Evolutionary conservation across 1,140 invertebrate genomes (phyloP).

Genomic region (Aphaenogaster floridana): DNA sequence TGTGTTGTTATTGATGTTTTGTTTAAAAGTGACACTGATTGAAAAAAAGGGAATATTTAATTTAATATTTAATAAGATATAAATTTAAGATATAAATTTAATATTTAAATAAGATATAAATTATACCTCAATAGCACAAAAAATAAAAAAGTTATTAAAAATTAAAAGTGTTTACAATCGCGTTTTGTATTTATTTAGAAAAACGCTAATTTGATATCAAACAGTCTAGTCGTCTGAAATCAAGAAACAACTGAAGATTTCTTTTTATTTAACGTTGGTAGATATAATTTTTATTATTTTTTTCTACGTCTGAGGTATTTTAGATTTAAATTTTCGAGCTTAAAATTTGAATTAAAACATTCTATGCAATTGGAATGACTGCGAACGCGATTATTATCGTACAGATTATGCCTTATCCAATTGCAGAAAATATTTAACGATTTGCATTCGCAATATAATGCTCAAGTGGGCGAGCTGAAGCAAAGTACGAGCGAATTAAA

Average conservation of each 20-base stretch:
- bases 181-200: background rate
- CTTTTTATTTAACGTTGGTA: no score
- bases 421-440: slow-evolving; percentile 87
- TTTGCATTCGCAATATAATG: slow-evolving; percentile 84
- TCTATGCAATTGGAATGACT: background rate
- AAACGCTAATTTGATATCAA: background rate
- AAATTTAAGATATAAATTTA: no score
- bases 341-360: background rate
- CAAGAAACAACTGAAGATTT: background rate
- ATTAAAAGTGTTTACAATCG: no score
- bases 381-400: background rate
- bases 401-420: slow-evolving; percentile 1
- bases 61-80: no score
- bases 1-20: no score
- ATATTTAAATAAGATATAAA: no score
- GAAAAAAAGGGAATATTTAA: no score
- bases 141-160: no score
- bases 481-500: slow-evolving; percentile 87
- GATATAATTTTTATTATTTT: background rate
- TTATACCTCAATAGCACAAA: no score
- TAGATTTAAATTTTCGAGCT: background rate
- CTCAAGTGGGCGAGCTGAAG: slow-evolving; percentile 85
- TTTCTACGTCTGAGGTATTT: slow-evolving; percentile 17
- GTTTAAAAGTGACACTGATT: no score
- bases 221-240: background rate